Conservation (phyloP, 2,113 vertebrate species). For the Silurus meridionalis region DNA sequence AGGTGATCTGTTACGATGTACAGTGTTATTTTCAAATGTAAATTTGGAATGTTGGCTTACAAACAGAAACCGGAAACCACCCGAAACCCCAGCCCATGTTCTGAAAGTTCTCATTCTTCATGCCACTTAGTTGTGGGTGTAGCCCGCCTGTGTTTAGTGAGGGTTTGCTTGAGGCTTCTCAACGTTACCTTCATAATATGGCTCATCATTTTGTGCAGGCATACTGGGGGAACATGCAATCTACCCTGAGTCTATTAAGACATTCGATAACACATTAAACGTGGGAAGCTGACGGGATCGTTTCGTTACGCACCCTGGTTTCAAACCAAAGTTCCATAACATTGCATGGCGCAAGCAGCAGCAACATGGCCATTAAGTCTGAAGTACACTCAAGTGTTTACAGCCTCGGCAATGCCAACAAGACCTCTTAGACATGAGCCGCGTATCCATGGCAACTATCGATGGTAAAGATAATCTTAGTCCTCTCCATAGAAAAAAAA, state of each 20-base stretch:
- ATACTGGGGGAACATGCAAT: neutral
- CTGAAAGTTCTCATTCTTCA: neutral
- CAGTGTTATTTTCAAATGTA: neutral
- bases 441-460: constrained; percentile 43
- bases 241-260: neutral
- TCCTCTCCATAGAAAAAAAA: constrained; percentile 21
- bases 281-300: neutral
- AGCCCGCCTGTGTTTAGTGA: neutral
- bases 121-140: neutral
- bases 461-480: constrained; percentile 35
- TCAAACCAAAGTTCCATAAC: constrained; percentile 12
- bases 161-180: neutral
- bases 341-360: neutral
- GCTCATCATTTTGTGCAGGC: neutral
- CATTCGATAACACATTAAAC: constrained; percentile 7
- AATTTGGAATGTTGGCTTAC: neutral
- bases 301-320: neutral
- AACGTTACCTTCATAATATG: neutral
- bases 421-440: constrained; percentile 13
- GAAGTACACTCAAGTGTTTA: constrained; percentile 23
- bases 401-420: constrained; percentile 24
- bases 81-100: neutral
- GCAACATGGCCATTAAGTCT: constrained; percentile 14
- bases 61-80: neutral
- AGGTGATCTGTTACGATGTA: neutral